These are phyloP conservation scores for Montipora cactus DNA, from an alignment of 64 coral and sea anemone species.

Conservation along the genomic window DNA sequence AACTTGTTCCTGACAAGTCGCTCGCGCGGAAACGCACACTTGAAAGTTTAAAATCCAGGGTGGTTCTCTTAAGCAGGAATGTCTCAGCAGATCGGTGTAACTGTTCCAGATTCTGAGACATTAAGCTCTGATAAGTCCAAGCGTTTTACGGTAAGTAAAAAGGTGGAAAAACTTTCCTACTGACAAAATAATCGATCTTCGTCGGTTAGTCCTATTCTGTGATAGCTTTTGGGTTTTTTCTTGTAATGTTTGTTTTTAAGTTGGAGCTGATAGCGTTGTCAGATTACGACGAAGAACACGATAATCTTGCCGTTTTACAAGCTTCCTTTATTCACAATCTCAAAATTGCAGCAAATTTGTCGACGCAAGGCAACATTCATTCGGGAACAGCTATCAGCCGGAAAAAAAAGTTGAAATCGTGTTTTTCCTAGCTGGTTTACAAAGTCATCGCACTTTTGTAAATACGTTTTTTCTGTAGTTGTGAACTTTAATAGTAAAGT, in stretches of 20 bases:
- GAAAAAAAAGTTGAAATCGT: neutral
- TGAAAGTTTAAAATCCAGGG: neutral
- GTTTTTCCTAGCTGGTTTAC: neutral
- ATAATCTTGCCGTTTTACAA: conserved; percentile 34
- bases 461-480: neutral
- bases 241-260: conserved; percentile 26
- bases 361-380: neutral
- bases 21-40: neutral
- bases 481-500: neutral
- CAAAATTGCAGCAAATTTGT: neutral
- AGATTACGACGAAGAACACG: conserved; percentile 13
- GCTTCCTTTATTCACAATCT: conserved; percentile 3
- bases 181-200: neutral
- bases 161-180: neutral
- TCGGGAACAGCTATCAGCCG: neutral
- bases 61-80: neutral
- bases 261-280: conserved; percentile 22
- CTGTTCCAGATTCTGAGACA: conserved; percentile 88
- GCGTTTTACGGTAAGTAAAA: conserved; percentile 72
- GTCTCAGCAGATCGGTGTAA: conserved; percentile 76
- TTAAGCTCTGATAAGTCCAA: conserved; percentile 84
- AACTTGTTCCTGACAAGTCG: neutral
- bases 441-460: neutral
- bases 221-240: neutral
- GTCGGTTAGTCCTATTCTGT: neutral